Conservation (phyloP, 2,888 invertebrate genomes). For the Acanthoscelides obtectus region DNA sequence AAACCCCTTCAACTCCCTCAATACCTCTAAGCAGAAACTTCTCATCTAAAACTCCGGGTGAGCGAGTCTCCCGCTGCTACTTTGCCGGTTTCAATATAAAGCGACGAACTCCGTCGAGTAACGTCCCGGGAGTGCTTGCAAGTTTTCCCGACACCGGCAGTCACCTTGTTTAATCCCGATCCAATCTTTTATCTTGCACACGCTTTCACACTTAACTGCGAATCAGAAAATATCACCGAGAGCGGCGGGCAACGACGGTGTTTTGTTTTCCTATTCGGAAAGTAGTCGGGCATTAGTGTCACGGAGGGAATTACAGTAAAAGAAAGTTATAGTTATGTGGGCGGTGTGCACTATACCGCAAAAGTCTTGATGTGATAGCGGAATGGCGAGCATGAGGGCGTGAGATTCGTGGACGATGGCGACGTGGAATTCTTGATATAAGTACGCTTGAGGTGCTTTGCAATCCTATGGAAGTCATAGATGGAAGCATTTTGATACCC, state of each 20-base stretch:
- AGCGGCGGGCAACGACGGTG: slow-evolving; percentile 23
- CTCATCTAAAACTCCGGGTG: neutral
- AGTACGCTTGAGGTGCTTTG: too few relatives aligned
- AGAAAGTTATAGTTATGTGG: slow-evolving; percentile 10
- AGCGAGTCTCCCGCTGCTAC: neutral
- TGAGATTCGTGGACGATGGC: too few relatives aligned
- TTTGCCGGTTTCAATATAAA: slow-evolving; percentile 31
- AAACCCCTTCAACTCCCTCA: neutral
- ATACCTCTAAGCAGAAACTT: neutral
- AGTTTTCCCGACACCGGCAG: slow-evolving; percentile 28
- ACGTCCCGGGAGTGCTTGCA: slow-evolving; percentile 31
- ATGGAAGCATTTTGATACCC: too few relatives aligned
- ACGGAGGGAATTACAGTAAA: slow-evolving; percentile 24
- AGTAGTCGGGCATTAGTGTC: slow-evolving; percentile 25
- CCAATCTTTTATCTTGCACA: slow-evolving; percentile 50
- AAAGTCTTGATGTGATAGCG: neutral
- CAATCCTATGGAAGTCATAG: too few relatives aligned
- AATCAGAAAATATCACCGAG: slow-evolving; percentile 43
- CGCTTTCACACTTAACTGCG: slow-evolving; percentile 46
- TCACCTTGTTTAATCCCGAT: slow-evolving; percentile 48
- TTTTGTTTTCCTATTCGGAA: slow-evolving; percentile 30
- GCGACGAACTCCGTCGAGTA: slow-evolving; percentile 31
- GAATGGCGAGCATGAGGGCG: too few relatives aligned
- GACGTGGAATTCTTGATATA: too few relatives aligned
- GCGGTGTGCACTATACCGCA: neutral